Percentiles rank a stretch among this genome's conserved stretches.
These are phyloP conservation scores for Platichthys flesus DNA, from an alignment of 2,113 vertebrate species.

Conservation along the genomic window DNA sequence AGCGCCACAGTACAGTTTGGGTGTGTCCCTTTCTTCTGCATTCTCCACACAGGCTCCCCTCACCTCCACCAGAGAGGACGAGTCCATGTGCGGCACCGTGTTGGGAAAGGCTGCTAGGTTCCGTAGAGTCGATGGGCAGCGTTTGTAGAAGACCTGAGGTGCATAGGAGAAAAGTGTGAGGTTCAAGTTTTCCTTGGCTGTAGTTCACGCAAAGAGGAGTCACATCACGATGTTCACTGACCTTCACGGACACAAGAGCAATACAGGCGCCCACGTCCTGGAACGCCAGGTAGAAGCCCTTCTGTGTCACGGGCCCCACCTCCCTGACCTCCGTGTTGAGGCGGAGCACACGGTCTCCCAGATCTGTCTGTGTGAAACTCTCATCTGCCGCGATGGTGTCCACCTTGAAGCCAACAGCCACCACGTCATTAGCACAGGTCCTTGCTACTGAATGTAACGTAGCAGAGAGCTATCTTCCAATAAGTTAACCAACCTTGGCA, in stretches of 20 bases:
- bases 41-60: constrained; percentile 94
- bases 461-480: neutral
- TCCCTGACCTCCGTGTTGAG: constrained; percentile 98
- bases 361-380: constrained; percentile 98
- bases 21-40: constrained; percentile 93
- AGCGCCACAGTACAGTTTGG: constrained; percentile 95
- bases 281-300: constrained; percentile 96
- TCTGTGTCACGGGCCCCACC: constrained; percentile 91
- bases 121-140: constrained; percentile 92
- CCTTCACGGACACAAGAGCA: constrained; percentile 92
- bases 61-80: constrained; percentile 96
- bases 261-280: constrained; percentile 98
- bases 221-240: constrained; percentile 36
- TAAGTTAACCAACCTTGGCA: constrained; percentile 79
- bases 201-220: neutral
- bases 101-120: constrained; percentile 95
- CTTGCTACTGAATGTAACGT: neutral
- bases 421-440: neutral
- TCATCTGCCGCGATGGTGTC: constrained; percentile 98
- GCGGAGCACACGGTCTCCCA: constrained; percentile 97
- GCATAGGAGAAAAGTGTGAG: neutral
- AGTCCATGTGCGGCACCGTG: constrained; percentile 94
- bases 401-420: constrained; percentile 82
- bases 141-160: constrained; percentile 93
- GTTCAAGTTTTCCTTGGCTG: neutral